A percentile compares a stretch with the other conserved stretches of the same genome.
phyloP scores from a whole-genome alignment of 2,888 invertebrate genomes.

The Elmis aenea region DNA sequence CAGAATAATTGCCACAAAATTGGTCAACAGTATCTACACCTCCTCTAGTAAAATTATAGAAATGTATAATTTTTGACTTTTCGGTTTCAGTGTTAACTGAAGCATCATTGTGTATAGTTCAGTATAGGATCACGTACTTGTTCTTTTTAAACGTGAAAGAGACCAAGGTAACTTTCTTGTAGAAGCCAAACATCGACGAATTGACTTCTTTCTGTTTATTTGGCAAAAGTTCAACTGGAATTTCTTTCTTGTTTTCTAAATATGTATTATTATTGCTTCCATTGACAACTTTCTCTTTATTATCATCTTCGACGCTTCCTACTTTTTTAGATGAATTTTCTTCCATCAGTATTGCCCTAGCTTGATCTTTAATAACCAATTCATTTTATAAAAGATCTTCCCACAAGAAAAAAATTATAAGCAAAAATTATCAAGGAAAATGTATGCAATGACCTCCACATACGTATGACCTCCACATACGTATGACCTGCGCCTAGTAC shows the following conservation, averaged over 20 bases:
- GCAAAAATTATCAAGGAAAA: no score
- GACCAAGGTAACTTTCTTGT: slow-evolving; percentile 10
- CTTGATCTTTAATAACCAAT: no score
- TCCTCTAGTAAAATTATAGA: slow-evolving; percentile 1
- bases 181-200: slow-evolving; percentile 29
- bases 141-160: neutral
- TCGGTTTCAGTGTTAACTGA: neutral
- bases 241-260: slow-evolving; percentile 31
- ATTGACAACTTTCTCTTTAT: no score
- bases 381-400: no score
- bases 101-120: slow-evolving; percentile 18
- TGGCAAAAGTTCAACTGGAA: slow-evolving; percentile 31
- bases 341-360: no score
- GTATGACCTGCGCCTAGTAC: no score
- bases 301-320: no score
- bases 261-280: no score
- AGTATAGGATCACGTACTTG: slow-evolving; percentile 11
- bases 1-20: slow-evolving; percentile 1
- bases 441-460: no score
- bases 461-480: no score
- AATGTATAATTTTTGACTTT: neutral
- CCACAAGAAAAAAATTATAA: no score
- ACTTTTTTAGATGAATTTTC: no score
- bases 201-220: slow-evolving; percentile 20
- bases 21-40: slow-evolving; percentile 1